Evolutionary conservation across 2,797 vertebrate genomes (phyloP).

Genomic region (Brachymystax lenok): DNA sequence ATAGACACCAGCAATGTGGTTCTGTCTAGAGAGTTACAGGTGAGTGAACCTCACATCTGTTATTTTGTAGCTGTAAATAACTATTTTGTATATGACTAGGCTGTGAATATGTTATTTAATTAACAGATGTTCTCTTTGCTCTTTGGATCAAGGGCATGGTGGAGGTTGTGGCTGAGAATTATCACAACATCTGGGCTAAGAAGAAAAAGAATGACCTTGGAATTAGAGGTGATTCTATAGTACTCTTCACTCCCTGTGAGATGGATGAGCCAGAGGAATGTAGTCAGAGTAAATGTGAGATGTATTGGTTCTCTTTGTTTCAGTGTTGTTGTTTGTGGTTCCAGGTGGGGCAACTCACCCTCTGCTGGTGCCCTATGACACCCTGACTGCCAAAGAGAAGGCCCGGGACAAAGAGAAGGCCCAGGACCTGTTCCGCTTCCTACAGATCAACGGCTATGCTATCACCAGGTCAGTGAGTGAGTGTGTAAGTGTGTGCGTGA

Average conservation of each 20-base stretch:
- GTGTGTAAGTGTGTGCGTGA: background rate
- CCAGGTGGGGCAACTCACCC: slow-evolving; percentile 91
- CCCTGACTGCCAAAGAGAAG: slow-evolving; percentile 96
- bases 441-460: slow-evolving; percentile 89
- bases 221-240: slow-evolving; percentile 83
- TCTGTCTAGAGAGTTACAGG: slow-evolving; percentile 94
- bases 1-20: slow-evolving; percentile 90
- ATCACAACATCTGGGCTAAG: slow-evolving; percentile 99
- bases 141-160: slow-evolving; percentile 87
- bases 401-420: slow-evolving; percentile 92
- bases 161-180: slow-evolving; percentile 96
- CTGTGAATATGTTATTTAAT: background rate
- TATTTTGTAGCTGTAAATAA: background rate
- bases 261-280: slow-evolving; percentile 87
- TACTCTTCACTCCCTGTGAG: slow-evolving; percentile 21
- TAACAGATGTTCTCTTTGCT: slow-evolving; percentile 13
- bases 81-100: background rate
- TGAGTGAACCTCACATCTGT: slow-evolving; percentile 56
- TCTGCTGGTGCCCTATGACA: slow-evolving; percentile 94
- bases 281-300: slow-evolving; percentile 73
- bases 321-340: slow-evolving; percentile 9
- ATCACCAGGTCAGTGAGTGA: slow-evolving; percentile 83
- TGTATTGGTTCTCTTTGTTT: slow-evolving; percentile 53
- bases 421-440: slow-evolving; percentile 94
- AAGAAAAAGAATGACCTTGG: slow-evolving; percentile 96